phyloP scores from a whole-genome alignment of 2,113 vertebrate species.

The Lichenostomus cassidix region DNA sequence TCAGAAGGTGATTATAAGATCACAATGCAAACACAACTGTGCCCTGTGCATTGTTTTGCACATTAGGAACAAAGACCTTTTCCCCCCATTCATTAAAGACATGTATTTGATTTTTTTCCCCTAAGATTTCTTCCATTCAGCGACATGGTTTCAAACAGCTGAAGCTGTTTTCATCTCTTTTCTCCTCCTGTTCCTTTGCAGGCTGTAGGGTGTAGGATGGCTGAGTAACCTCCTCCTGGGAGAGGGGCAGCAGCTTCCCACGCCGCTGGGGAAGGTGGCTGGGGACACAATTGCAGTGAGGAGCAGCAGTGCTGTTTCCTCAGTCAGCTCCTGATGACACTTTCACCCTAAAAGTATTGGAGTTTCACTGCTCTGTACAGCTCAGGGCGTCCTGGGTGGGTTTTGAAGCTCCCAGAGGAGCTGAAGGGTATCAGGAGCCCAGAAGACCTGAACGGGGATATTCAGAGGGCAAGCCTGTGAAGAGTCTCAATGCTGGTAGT shows the following conservation, averaged over 20 bases:
- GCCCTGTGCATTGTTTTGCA: not conserved
- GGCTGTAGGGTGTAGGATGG: not conserved
- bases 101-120: rapidly evolving
- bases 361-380: not conserved
- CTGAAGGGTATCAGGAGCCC: not conserved
- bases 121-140: not conserved
- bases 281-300: not conserved
- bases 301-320: not conserved
- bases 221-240: not conserved
- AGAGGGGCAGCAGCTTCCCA: not conserved
- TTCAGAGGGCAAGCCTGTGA: not conserved
- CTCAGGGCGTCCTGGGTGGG: not conserved
- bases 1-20: not conserved
- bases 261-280: rapidly evolving
- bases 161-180: not conserved
- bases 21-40: not conserved
- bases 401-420: not conserved
- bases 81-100: not conserved
- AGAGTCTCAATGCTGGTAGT: not conserved
- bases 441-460: not conserved
- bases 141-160: not conserved
- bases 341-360: not conserved
- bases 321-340: not conserved
- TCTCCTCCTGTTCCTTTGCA: not conserved
- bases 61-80: not conserved